Evolutionary conservation across 1,140 invertebrate species (phyloP).

Genomic region (Heterodera schachtii): DNA sequence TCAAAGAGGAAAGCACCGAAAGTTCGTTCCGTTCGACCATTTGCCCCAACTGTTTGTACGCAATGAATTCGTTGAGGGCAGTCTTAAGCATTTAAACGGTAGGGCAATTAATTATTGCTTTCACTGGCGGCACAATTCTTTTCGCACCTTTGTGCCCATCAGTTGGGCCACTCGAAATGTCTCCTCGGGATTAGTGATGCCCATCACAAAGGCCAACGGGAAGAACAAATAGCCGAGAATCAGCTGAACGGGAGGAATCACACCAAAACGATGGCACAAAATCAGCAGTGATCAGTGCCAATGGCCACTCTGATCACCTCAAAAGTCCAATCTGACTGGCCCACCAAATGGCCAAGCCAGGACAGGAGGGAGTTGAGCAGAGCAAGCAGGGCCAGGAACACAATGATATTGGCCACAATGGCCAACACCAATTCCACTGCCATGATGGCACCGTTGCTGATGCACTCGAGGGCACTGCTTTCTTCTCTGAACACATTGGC

Average conservation of each 20-base stretch:
- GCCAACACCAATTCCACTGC: conserved; percentile 81
- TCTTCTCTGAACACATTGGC: conserved; percentile 33
- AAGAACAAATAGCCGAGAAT: conserved; percentile 80
- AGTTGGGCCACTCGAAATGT: conserved; percentile 74
- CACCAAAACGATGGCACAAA: too few relatives aligned
- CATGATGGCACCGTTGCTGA: conserved; percentile 76
- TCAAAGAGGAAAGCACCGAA: conserved; percentile 69
- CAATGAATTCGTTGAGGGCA: conserved; percentile 88
- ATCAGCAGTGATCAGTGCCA: too few relatives aligned
- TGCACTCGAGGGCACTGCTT: conserved; percentile 44
- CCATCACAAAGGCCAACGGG: conserved; percentile 80
- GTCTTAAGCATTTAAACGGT: background rate
- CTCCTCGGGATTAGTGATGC: conserved; percentile 79
- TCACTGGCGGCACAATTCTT: conserved; percentile 66
- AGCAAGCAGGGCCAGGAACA: conserved; percentile 82
- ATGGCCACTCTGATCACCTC: conserved; percentile 12
- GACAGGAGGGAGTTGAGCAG: conserved; percentile 80
- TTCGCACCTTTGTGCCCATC: conserved; percentile 76
- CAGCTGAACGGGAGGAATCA: conserved; percentile 29
- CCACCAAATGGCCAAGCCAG: conserved; percentile 80
- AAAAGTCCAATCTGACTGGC: conserved; percentile 66
- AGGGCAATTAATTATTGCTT: background rate
- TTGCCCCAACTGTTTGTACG: conserved; percentile 77
- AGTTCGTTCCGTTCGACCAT: conserved; percentile 71
- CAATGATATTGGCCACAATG: conserved; percentile 87